Conservation (phyloP, 2,113 vertebrate genomes). For the Forbesichthys papilliferus region DNA sequence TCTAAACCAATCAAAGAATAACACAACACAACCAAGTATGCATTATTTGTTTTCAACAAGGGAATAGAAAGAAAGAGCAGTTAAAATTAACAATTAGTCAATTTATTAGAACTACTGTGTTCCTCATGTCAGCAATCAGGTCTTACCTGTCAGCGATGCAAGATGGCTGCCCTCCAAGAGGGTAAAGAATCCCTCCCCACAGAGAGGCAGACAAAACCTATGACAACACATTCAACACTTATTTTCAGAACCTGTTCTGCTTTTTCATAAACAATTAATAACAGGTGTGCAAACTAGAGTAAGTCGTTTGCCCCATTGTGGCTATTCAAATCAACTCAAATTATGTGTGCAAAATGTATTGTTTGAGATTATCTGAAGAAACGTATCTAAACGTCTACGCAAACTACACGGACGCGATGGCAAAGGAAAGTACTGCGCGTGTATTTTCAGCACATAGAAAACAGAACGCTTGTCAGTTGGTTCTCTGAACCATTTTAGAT, state of each 20-base stretch:
- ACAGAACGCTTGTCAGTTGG: no score
- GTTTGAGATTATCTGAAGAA: no score
- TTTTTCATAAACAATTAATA: neutral
- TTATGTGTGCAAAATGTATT: neutral
- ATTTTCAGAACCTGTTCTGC: neutral
- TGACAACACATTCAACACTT: neutral
- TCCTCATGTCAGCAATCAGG: neutral
- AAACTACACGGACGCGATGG: no score
- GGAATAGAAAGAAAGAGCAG: neutral
- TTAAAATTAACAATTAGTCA: neutral
- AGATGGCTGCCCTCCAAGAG: conserved; percentile 83
- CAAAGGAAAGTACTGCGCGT: no score
- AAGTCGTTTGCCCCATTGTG: neutral
- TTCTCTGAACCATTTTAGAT: no score
- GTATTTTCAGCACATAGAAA: no score
- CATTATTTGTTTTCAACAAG: neutral
- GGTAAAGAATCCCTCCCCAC: conserved; percentile 90
- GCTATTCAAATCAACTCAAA: neutral
- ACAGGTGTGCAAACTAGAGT: neutral
- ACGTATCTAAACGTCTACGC: no score
- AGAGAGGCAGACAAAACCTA: conserved; percentile 90
- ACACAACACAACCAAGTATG: neutral
- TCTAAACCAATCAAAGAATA: conserved; percentile 65
- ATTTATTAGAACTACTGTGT: neutral
- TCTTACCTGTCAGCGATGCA: conserved; percentile 90